Conservation (phyloP, 2,113 vertebrate species). For the Rafetus swinhoei region DNA sequence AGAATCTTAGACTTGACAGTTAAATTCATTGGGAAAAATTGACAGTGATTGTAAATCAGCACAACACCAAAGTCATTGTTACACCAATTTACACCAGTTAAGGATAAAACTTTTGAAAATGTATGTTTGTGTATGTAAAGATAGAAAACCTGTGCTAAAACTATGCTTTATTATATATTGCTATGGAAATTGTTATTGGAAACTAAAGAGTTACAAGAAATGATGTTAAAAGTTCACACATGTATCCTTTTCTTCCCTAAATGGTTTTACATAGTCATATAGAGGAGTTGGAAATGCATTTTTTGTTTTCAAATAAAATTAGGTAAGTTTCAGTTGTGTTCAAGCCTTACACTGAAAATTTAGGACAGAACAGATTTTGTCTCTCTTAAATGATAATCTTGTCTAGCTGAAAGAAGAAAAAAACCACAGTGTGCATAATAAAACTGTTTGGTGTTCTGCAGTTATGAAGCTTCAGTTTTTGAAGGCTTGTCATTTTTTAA, state of each 20-base stretch:
- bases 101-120: neutral
- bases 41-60: neutral
- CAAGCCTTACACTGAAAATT: neutral
- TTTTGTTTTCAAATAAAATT: neutral
- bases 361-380: neutral
- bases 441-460: constrained; percentile 16
- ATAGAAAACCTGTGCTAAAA: neutral
- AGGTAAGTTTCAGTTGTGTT: neutral
- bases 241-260: neutral
- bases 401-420: neutral
- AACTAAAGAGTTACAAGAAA: neutral
- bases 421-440: constrained; percentile 1
- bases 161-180: neutral
- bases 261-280: neutral
- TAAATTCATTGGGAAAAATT: fast-evolving
- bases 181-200: neutral
- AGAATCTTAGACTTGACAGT: neutral
- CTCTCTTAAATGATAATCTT: neutral
- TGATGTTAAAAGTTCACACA: neutral
- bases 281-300: constrained; percentile 12
- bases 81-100: neutral
- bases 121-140: neutral
- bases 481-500: neutral
- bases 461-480: constrained; percentile 25
- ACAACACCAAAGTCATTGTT: neutral